Conservation (phyloP, 2,113 vertebrate genomes). For the Alethe diademata region DNA sequence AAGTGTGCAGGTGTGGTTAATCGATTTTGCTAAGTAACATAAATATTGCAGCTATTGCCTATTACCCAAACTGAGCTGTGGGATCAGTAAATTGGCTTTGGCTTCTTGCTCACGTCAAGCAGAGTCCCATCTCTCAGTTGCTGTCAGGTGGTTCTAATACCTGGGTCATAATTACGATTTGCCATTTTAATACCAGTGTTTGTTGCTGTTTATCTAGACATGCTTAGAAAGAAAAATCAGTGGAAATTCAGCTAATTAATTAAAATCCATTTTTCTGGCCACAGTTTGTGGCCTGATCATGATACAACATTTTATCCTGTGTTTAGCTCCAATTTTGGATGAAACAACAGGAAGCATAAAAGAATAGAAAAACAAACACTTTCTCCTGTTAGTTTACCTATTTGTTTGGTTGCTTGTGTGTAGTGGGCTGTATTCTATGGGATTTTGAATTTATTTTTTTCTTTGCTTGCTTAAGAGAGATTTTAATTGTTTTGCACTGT, state of each 20-base stretch:
- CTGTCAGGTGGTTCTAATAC: background rate
- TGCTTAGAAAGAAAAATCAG: background rate
- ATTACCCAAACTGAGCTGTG: no score
- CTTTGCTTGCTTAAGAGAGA: rapidly evolving
- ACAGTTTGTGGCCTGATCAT: background rate
- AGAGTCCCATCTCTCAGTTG: no score
- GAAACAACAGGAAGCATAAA: background rate
- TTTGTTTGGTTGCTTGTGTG: background rate
- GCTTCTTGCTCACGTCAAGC: no score
- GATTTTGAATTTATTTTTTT: background rate
- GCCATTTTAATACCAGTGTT: background rate
- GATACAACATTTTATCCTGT: background rate
- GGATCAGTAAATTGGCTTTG: no score
- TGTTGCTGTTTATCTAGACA: background rate
- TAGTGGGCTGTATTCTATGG: background rate
- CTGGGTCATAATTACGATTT: background rate
- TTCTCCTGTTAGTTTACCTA: background rate
- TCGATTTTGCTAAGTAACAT: no score
- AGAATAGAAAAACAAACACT: background rate
- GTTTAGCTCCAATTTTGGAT: background rate
- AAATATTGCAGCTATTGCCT: no score
- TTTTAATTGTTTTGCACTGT: background rate
- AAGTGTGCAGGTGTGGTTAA: no score
- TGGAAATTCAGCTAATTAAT: background rate
- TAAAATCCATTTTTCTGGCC: background rate